Evolutionary conservation across 2,797 vertebrate genomes (phyloP).

Genomic region (Muscicapa comitata): DNA sequence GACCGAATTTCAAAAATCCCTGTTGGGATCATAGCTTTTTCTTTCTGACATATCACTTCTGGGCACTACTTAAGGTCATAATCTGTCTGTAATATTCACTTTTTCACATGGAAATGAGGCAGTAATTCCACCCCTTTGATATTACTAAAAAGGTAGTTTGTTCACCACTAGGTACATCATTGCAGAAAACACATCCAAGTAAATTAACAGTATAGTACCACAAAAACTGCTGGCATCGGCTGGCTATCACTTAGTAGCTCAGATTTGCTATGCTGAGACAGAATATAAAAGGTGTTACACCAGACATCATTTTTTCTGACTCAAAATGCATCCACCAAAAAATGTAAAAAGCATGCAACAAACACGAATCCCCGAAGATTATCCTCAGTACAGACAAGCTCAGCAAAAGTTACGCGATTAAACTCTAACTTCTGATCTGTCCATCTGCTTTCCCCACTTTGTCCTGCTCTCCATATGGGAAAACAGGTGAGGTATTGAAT

Average conservation of each 20-base stretch:
- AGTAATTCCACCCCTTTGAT: neutral
- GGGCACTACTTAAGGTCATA: neutral
- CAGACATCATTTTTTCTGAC: neutral
- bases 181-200: neutral
- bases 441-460: slow-evolving; percentile 46
- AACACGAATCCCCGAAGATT: neutral
- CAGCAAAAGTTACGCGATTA: neutral
- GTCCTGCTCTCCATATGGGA: slow-evolving; percentile 6
- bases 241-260: neutral
- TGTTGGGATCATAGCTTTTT: neutral
- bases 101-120: neutral
- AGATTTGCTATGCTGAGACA: neutral
- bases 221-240: neutral
- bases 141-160: neutral
- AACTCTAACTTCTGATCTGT: slow-evolving; percentile 15
- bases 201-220: neutral
- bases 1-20: neutral
- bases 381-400: neutral
- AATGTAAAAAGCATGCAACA: neutral
- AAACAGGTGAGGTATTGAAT: slow-evolving; percentile 56
- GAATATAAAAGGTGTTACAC: neutral
- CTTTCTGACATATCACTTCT: neutral
- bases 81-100: neutral
- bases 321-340: neutral
- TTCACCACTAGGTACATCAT: neutral